phyloP scores from a whole-genome alignment of 2,797 vertebrate species.

The Pipistrellus nathusii region DNA sequence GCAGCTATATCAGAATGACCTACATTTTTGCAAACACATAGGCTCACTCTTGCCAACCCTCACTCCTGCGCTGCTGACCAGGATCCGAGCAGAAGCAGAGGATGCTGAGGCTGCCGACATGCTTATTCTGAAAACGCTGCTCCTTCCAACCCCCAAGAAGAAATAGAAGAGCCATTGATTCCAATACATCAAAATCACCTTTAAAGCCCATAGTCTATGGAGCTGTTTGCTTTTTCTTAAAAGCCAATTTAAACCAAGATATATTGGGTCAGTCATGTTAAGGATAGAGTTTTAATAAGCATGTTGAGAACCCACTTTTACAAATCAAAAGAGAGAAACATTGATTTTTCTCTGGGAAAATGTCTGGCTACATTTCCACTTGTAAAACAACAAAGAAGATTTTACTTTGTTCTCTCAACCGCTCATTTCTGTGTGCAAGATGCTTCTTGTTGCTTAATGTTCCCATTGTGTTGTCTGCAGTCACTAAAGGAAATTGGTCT shows the following conservation, averaged over 20 bases:
- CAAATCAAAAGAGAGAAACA: not conserved
- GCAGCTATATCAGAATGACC: not conserved
- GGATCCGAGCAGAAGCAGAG: not conserved
- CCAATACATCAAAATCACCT: not conserved
- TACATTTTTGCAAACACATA: not conserved
- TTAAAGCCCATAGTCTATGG: not conserved
- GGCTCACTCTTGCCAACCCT: not conserved
- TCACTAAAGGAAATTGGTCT: not conserved
- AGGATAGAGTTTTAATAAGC: not conserved
- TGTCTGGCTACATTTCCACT: not conserved
- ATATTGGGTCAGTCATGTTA: not conserved
- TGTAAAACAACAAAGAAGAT: conserved; percentile 6
- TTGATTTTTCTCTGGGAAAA: conserved; percentile 16
- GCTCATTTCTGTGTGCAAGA: not conserved
- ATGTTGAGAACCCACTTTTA: conserved; percentile 35
- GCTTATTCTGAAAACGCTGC: not conserved
- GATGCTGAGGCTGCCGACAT: not conserved
- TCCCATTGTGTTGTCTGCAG: not conserved
- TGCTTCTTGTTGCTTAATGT: not conserved
- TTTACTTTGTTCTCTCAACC: not conserved
- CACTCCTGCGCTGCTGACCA: too few species aligned
- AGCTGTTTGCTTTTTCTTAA: not conserved
- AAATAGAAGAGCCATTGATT: not conserved
- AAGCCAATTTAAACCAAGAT: conserved; percentile 13
- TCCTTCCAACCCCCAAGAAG: not conserved